A percentile compares a stretch with the other conserved stretches of the same genome.
Conservation (phyloP, 2,888 invertebrate genomes). For the Stegophylla sp. region DNA sequence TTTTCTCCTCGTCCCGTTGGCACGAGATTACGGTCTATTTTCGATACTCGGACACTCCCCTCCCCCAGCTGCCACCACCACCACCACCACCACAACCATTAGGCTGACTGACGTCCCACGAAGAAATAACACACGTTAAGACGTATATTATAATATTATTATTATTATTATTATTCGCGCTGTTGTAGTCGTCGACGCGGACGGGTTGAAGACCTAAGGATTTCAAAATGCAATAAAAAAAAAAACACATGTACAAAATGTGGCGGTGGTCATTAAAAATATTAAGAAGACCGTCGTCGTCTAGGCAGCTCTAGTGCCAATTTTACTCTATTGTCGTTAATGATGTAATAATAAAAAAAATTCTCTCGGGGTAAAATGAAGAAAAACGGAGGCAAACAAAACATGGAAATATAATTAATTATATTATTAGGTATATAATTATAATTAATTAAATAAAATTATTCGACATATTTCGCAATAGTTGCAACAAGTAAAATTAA, state of each 20-base stretch:
- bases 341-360: not conserved
- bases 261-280: not conserved
- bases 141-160: too few relatives aligned
- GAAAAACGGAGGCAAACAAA: not conserved
- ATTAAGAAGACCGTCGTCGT: slow-evolving; percentile 24
- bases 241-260: slow-evolving; percentile 27
- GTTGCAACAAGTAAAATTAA: too few relatives aligned
- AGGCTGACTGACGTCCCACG: slow-evolving; percentile 7
- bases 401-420: too few relatives aligned
- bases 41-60: slow-evolving; percentile 25
- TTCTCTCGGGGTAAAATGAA: not conserved
- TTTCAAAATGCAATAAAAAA: slow-evolving; percentile 45
- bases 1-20: slow-evolving; percentile 47
- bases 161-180: too few relatives aligned
- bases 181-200: not conserved
- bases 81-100: not conserved
- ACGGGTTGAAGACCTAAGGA: slow-evolving; percentile 32
- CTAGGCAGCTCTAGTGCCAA: slow-evolving; percentile 32
- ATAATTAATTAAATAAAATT: not conserved
- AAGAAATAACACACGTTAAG: slow-evolving; percentile 33
- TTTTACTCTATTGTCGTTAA: slow-evolving; percentile 4
- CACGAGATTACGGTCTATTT: slow-evolving; percentile 42
- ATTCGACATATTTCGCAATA: not conserved
- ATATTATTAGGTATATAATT: not conserved
- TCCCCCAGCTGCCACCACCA: not conserved